Evolutionary conservation across 2,888 invertebrate species (phyloP), one percentile per base, ranked within the genome.

Genomic region (Trichopoda pennipes): DNA sequence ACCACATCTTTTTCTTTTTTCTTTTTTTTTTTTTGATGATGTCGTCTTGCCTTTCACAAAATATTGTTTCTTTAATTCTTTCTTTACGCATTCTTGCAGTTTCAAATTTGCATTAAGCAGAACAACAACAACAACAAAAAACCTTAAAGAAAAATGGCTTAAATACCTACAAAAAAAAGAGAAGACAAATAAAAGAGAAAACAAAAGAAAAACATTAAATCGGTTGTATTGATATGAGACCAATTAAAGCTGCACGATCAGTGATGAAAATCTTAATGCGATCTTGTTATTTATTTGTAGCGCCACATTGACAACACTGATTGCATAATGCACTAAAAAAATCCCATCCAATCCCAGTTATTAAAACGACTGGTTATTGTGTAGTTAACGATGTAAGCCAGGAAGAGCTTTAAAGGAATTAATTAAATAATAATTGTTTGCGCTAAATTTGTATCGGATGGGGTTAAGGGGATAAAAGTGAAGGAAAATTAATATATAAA

Each of bases 271-370:
- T 86, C 86, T 85, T 84, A 86, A 86, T 86, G 85, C 85, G 85
- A 86, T 85, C 86, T 85, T 84, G 86, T 86, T 85, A 86, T 86
- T 86, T 86, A 86, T 86, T 84, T 85, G 64, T 85, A 84, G 84
- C 84, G 84, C 84, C 84, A 84, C 82, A 83, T 84, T 81, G 82
- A 74, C 76, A 80, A 79, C 80, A 78, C 64, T 77, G 75, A 73
- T 68, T 81, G 78, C 73, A 58, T 51, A 61, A 28, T 17, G 12
- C 55, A 23, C 47, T 35, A n/a, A 14, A 12, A 51, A 1, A 17
- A 55, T n/a, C 35, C 17, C 68, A 47, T 66, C 64, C 60, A 53
- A 55, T 64, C 16, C 42, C 56, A 49, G 60, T 70, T 53, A 61
- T 35, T 64, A 10, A 17, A 32, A 51, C 47, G 60, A 47, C 32